These are phyloP conservation scores for Lophura nycthemera DNA, from an alignment of 2,113 vertebrate genomes.

Conservation along the genomic window DNA sequence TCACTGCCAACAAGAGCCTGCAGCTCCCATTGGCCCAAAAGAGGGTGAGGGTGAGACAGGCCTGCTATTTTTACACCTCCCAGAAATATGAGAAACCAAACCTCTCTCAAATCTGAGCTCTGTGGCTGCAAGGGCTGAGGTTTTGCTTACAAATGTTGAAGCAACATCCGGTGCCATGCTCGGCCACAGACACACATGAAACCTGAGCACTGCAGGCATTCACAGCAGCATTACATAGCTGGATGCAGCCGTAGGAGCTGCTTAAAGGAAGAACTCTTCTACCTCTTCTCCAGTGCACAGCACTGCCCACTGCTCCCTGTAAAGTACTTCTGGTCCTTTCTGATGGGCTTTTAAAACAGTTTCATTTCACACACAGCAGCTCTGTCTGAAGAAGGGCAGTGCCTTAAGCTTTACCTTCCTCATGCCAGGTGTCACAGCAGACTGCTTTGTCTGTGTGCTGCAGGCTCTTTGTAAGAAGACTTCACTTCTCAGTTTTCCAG, in stretches of 20 bases:
- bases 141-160: constrained; percentile 1
- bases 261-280: background rate
- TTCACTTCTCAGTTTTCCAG: constrained; percentile 10
- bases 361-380: background rate
- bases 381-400: background rate
- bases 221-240: background rate
- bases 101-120: background rate
- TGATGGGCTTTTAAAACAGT: background rate
- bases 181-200: background rate
- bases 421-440: background rate
- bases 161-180: accelerated
- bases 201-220: accelerated
- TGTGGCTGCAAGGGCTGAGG: background rate
- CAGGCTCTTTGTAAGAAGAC: background rate
- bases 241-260: background rate
- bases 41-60: background rate
- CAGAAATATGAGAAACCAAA: constrained; percentile 6
- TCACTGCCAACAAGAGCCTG: accelerated
- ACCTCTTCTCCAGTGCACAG: background rate
- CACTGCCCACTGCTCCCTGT: background rate
- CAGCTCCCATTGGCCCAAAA: background rate
- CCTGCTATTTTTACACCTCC: constrained; percentile 11
- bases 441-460: background rate
- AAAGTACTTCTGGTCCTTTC: background rate
- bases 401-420: background rate